phyloP scores from a whole-genome alignment of 2,797 vertebrate species.

The Acipenser oxyrinchus region DNA sequence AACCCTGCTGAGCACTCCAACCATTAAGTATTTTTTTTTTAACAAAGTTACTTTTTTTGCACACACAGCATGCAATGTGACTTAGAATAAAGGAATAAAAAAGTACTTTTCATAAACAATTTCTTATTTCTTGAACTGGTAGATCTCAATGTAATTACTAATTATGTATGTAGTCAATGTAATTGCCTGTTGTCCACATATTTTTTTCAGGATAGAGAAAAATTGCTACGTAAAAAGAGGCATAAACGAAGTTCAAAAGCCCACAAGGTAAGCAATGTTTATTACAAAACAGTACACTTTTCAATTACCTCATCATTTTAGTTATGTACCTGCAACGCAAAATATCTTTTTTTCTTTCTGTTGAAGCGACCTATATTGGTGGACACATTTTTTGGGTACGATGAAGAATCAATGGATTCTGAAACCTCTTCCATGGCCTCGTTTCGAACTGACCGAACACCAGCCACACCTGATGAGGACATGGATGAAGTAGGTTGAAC shows the following conservation, averaged over 20 bases:
- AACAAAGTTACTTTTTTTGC: not conserved
- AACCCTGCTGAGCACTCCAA: no score
- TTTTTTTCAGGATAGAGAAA: conserved; percentile 83
- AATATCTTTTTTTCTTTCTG: conserved; percentile 16
- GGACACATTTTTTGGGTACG: conserved; percentile 89
- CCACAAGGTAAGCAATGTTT: conserved; percentile 75
- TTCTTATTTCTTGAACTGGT: no score
- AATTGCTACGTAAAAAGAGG: conserved; percentile 84
- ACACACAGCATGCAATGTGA: no score
- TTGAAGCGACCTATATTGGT: conserved; percentile 84
- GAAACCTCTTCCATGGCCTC: conserved; percentile 94
- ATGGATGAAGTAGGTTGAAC: conserved; percentile 71
- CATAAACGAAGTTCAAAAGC: conserved; percentile 95
- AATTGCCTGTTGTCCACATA: conserved; percentile 1
- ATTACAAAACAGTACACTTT: not conserved
- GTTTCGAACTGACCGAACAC: conserved; percentile 86
- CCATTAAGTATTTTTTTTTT: no score
- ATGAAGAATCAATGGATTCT: conserved; percentile 97
- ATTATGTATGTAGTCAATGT: not conserved
- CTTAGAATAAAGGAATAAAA: no score
- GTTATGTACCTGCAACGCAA: not conserved
- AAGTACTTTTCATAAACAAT: no score
- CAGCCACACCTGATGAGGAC: conserved; percentile 93
- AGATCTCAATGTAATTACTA: not conserved
- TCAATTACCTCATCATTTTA: not conserved